Evolutionary conservation across 2,797 vertebrate species (phyloP), one percentile per base, ranked within the genome.

Genomic region (Myripristis murdjan): DNA sequence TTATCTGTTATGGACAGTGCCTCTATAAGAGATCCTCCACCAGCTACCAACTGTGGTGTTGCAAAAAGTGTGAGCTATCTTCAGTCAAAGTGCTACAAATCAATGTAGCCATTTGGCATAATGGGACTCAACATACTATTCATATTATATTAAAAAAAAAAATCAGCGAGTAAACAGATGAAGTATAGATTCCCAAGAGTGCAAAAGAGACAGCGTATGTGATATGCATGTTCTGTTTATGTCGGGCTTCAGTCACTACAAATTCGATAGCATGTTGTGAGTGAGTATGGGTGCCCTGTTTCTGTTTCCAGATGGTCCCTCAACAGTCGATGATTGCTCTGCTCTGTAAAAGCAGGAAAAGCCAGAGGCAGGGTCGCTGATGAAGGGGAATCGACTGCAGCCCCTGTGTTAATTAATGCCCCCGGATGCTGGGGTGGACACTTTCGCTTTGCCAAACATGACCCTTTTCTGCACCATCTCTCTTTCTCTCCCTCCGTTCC

Each of bases 311-410:
- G 77, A 83, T 62, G 71, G 76, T 46, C 77, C 43, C 72, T 79
- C 48, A 81, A 68, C 78, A 88, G 90, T 94, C 93, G 78, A 94
- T 94, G 92, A 84, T 72, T 54, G 73, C 79, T 75, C 77, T 64
- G 81, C 87, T 84, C 76, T 83, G 83, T 78, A 80, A 82, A 85
- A 87, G 86, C 94, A 93, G 93, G 90, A 93, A 95, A 79, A 57
- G 91, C 93, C 92, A 24, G 80, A 10, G 93, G 93, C 91, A 84
- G 82, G 84, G 86, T 89, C 70, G 73, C 75, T 65, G 76, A 62
- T 89, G 85, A 90, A 88, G 84, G 89, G 87, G 90, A 93, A 95
- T 95, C 92, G 90, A 95, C 90, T 75, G 66, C 59, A 81, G 70
- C 62, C 49, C 56, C 79, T 69, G 39, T 84, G 89, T 90, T 94